Percentiles rank a stretch among this genome's conserved stretches.
phyloP scores from a whole-genome alignment of 1,140 invertebrate species.

The Diabrotica virgifera region DNA sequence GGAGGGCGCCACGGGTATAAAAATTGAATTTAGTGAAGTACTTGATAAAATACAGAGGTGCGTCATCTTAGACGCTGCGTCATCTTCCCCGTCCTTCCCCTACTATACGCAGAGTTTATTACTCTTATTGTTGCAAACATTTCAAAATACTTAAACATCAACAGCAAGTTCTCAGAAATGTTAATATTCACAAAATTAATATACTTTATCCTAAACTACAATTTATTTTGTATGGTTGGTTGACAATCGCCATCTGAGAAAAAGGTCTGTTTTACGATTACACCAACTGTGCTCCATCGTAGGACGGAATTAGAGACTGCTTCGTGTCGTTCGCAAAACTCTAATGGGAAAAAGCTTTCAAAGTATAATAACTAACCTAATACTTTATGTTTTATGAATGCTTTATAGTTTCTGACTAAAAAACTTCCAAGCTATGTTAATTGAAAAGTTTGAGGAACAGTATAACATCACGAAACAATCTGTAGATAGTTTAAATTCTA shows the following conservation, averaged over 20 bases:
- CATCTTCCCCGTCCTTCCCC: too few relatives aligned
- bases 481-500: too few relatives aligned
- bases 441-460: too few relatives aligned
- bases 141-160: too few relatives aligned
- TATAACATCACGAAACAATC: too few relatives aligned
- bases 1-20: too few relatives aligned
- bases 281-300: background rate
- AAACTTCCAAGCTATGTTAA: too few relatives aligned
- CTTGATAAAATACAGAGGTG: too few relatives aligned
- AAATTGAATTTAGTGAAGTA: too few relatives aligned
- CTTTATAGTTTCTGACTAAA: background rate
- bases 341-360: conserved; percentile 2
- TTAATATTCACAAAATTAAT: background rate
- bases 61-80: too few relatives aligned
- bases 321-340: background rate
- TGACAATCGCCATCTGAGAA: background rate
- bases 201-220: background rate
- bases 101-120: too few relatives aligned
- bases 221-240: conserved; percentile 1
- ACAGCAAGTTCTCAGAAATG: background rate
- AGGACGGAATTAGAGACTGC: background rate
- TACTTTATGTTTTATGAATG: background rate
- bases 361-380: conserved; percentile 1
- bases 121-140: too few relatives aligned
- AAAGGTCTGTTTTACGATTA: background rate